These are phyloP conservation scores for Uloborus plumipes DNA, from an alignment of 2,888 invertebrate species.

Conservation along the genomic window DNA sequence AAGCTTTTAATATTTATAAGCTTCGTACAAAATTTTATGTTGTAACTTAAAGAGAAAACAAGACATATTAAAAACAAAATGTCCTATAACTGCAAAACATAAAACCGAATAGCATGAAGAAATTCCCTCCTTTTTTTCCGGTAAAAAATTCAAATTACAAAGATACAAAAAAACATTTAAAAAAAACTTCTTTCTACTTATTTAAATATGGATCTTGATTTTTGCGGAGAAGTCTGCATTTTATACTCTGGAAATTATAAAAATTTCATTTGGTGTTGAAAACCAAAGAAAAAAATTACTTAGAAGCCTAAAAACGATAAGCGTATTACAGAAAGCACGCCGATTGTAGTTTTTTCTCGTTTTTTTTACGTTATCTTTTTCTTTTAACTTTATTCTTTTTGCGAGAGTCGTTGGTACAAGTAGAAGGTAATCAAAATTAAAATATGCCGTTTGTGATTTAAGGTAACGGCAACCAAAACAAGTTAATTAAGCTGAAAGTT, in stretches of 20 bases:
- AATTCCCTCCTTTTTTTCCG: not conserved
- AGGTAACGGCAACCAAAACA: conserved; percentile 58
- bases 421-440: conserved; percentile 63
- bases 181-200: not conserved
- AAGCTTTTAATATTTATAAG: too few species aligned
- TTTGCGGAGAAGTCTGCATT: conserved; percentile 18
- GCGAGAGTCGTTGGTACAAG: conserved; percentile 38
- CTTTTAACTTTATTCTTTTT: conserved; percentile 24
- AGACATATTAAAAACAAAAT: too few species aligned
- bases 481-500: conserved; percentile 59
- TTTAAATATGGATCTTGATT: conserved; percentile 41
- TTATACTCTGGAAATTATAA: conserved; percentile 47
- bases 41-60: too few species aligned
- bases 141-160: not conserved
- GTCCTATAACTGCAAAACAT: too few species aligned
- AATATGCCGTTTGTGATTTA: conserved; percentile 63
- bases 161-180: too few species aligned
- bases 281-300: conserved; percentile 51
- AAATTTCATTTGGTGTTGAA: conserved; percentile 60
- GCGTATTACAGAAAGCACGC: conserved; percentile 56
- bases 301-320: conserved; percentile 53
- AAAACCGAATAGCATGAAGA: too few species aligned
- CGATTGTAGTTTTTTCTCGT: conserved; percentile 36
- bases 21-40: too few species aligned
- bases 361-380: conserved; percentile 13